phyloP scores from a whole-genome alignment of 2,888 invertebrate genomes.

The Timema podura region DNA sequence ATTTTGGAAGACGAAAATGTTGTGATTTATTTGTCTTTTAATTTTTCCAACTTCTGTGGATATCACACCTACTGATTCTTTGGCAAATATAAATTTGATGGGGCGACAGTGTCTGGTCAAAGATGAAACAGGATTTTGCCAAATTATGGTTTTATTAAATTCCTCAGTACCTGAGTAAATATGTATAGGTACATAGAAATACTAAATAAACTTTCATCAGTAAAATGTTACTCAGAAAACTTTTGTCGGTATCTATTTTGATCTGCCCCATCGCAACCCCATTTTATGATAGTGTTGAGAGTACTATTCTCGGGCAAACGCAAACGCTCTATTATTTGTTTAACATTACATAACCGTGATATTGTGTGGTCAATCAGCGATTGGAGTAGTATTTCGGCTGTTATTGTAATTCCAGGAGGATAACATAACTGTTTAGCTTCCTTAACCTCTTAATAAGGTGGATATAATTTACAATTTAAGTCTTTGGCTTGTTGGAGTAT shows the following conservation, averaged over 20 bases:
- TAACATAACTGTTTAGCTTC: slow-evolving; percentile 12
- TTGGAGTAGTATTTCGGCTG: slow-evolving; percentile 5
- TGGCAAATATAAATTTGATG: slow-evolving; percentile 29
- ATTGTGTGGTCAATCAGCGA: neutral
- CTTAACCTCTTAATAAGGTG: neutral
- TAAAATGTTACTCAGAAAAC: neutral
- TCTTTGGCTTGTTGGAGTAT: neutral
- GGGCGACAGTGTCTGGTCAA: slow-evolving; percentile 18
- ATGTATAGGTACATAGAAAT: neutral
- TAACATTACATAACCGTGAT: slow-evolving; percentile 1
- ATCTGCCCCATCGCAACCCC: neutral
- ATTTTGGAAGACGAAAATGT: too few relatives aligned
- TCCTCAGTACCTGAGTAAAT: neutral
- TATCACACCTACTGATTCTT: slow-evolving; percentile 27
- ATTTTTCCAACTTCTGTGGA: too few relatives aligned
- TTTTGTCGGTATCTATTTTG: neutral
- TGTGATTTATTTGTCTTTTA: too few relatives aligned
- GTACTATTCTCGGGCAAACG: slow-evolving; percentile 3
- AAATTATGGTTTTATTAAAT: neutral
- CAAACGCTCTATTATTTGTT: neutral
- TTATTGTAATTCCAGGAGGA: neutral
- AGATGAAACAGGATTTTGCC: neutral
- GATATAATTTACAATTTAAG: neutral
- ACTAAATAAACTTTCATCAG: slow-evolving; percentile 7
- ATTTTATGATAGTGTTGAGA: neutral